A percentile compares a stretch with the other conserved stretches of the same genome.
These are phyloP conservation scores for Spermophilus dauricus DNA, from an alignment of 2,113 vertebrate genomes.

Conservation along the genomic window DNA sequence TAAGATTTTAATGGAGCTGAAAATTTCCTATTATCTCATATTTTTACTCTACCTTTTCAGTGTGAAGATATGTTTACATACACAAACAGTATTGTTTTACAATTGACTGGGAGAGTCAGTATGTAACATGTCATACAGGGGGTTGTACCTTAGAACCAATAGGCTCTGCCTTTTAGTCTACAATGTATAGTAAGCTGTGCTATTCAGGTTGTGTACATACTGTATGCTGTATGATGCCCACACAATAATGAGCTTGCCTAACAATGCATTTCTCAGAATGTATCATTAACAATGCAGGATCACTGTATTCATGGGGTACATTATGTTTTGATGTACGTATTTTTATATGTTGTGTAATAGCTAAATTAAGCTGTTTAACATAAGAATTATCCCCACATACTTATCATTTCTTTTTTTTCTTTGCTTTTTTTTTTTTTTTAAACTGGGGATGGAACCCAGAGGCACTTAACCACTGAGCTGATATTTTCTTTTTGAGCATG, in stretches of 20 bases:
- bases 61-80: not conserved
- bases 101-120: not conserved
- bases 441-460: no score
- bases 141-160: no score
- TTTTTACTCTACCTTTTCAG: not conserved
- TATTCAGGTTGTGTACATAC: no score
- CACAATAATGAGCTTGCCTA: not conserved
- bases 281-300: not conserved
- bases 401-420: not conserved
- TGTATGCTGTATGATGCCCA: no score
- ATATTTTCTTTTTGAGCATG: not conserved
- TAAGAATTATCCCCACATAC: not conserved
- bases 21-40: no score
- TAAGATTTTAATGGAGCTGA: not conserved
- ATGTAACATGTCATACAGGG: not conserved
- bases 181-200: no score
- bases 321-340: not conserved
- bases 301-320: not conserved
- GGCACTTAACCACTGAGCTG: no score
- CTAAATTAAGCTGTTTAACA: not conserved
- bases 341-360: not conserved
- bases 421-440: no score
- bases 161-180: no score
- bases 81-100: not conserved
- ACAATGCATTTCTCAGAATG: not conserved